A percentile compares a stretch with the other conserved stretches of the same genome.
Conservation (phyloP, 2,797 vertebrate species). For the Premnoplex brunnescens region DNA sequence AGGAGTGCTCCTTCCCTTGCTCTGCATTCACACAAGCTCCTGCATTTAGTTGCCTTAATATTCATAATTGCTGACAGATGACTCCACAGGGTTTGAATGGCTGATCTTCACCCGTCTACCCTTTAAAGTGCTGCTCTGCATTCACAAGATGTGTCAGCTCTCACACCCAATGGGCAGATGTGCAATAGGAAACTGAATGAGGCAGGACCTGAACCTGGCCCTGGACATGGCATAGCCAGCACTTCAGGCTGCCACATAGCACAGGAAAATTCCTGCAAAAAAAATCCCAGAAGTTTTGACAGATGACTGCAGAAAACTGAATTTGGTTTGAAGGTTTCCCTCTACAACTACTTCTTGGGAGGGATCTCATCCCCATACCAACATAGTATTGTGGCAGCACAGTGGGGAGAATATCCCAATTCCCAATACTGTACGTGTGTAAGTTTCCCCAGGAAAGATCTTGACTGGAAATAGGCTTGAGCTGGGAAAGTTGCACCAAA, state of each 20-base stretch:
- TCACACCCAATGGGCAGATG: not conserved
- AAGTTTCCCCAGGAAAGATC: not conserved
- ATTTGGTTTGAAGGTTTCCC: not conserved
- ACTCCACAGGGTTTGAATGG: not conserved
- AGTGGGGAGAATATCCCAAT: not conserved
- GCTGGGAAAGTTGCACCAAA: not conserved
- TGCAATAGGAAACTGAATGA: not conserved
- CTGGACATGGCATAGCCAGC: accelerated
- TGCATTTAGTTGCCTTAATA: not conserved
- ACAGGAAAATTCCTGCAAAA: not conserved
- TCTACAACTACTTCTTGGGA: not conserved
- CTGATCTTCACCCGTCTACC: not conserved
- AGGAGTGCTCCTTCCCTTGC: not conserved
- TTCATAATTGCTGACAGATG: not conserved
- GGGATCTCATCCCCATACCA: not conserved
- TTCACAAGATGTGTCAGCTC: not conserved
- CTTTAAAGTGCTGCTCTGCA: not conserved
- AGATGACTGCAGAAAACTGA: not conserved
- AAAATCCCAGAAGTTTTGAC: not conserved
- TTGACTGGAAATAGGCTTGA: not conserved
- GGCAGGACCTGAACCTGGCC: not conserved
- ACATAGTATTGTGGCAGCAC: not conserved
- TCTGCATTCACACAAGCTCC: not conserved
- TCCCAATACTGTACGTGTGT: not conserved
- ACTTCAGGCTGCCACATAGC: not conserved